Evolutionary conservation across 2,113 vertebrate genomes (phyloP).

Genomic region (Microcebus ravelobensis): DNA sequence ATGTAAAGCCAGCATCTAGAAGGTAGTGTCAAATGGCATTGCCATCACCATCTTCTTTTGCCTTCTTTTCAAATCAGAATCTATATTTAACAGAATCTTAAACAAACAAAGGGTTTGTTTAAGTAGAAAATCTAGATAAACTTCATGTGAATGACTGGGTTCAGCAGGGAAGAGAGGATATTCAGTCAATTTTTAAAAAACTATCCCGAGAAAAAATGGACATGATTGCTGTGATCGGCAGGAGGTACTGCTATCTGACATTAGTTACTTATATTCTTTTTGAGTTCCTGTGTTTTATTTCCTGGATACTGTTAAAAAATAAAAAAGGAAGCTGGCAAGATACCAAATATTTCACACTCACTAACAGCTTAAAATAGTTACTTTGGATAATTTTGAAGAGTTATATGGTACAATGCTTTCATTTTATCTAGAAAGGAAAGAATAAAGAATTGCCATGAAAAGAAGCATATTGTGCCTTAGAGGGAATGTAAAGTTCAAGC

Average conservation of each 20-base stretch:
- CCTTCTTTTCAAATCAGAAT: no score
- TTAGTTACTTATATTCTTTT: conserved; percentile 6
- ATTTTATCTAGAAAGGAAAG: conserved; percentile 43
- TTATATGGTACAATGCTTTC: conserved; percentile 6
- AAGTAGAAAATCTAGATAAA: conserved; percentile 3
- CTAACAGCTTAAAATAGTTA: conserved; percentile 2
- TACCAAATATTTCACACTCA: conserved; percentile 17
- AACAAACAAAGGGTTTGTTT: background rate
- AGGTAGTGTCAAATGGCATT: no score
- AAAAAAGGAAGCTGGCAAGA: background rate
- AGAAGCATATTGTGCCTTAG: background rate
- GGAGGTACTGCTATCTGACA: background rate
- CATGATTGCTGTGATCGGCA: background rate
- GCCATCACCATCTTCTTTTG: no score
- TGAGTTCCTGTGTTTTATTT: conserved; percentile 28
- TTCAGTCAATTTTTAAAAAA: background rate
- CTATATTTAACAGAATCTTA: no score
- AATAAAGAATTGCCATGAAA: background rate
- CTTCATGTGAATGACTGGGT: background rate
- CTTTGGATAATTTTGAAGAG: conserved; percentile 42
- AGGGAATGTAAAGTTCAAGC: background rate
- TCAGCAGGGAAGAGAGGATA: background rate
- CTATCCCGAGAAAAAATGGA: background rate
- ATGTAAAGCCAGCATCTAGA: background rate
- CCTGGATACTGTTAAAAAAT: background rate